Base-by-base conservation (phyloP, 2,797 vertebrate genomes). In the Leptodactylus fallax region DNA sequence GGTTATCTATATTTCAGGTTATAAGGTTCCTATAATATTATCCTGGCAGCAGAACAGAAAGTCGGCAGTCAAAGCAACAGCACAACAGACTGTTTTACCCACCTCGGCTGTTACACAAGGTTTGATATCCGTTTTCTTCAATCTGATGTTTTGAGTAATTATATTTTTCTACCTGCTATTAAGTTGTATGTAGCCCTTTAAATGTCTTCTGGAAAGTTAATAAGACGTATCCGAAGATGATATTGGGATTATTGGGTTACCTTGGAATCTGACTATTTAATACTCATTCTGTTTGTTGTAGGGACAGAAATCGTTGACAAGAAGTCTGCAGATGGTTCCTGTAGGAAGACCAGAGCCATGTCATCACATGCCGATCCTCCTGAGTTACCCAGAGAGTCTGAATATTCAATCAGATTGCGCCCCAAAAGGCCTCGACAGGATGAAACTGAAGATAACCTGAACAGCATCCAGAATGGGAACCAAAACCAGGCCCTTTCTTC, bases 11-110 rank as follows among this genome's bases (percentile, higher is more conserved):
- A 12, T 76, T 53, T 7, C 58, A 89, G 88, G 63, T 8, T 83
- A 7, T n/a, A 81, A 86, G 27, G 84, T 86, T 17, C 88, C 88
- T 16, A 81, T 89, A 4, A 89, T 89, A 13, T 58, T 89, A 23
- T 89, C 88, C 3, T 89, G 85, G 79, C 36, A 58, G 51, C 69
- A 86, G 72, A 56, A 82, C 23, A 10, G 0, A 51, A 6, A 23
- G 8, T 19, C 16, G 3, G 25, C 7, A 2, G 4, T 0, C 9
- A 14, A 21, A 13, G 76, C 10, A 19, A 16, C 36, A 0, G 13
- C 11, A 4, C 1, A 49, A 3, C 14, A 14, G 9, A 47, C 83
- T 11, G 13, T 6, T 3, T 47, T 63, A 0, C 60, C 45, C 14
- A 0, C 17, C 13, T 7, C 60, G 0, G 9, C 77, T n/a, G 12